A percentile compares a stretch with the other conserved stretches of the same genome.
These are phyloP conservation scores for Caloenas nicobarica DNA, from an alignment of 2,113 vertebrate genomes.

Conservation along the genomic window DNA sequence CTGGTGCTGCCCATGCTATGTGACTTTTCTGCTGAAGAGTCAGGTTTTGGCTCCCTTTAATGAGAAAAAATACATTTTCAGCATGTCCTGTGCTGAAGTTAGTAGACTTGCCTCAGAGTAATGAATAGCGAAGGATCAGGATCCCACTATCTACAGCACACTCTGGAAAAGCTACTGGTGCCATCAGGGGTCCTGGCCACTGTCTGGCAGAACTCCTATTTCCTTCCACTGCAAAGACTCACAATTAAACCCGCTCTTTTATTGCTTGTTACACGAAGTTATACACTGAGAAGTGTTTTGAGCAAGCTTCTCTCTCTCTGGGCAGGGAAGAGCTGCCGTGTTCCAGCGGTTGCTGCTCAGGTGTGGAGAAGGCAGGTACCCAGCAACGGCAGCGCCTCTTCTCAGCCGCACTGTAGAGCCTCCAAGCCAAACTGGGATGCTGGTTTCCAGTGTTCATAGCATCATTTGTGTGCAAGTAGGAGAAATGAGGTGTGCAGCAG, in stretches of 20 bases:
- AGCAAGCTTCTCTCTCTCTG: too few relatives aligned
- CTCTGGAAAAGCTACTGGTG: background rate
- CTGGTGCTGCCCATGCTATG: background rate
- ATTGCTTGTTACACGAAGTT: background rate
- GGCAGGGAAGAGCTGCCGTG: background rate
- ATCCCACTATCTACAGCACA: background rate
- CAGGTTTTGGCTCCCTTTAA: background rate
- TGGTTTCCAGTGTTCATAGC: background rate
- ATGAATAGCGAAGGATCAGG: background rate
- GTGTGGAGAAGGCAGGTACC: rapidly evolving
- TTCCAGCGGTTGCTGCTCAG: background rate
- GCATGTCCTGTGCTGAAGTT: background rate
- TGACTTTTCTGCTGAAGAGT: background rate
- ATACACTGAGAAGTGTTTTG: too few relatives aligned
- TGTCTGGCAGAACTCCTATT: background rate
- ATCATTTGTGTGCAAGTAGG: background rate
- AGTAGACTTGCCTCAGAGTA: background rate
- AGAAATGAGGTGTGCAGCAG: background rate
- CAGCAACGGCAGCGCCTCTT: background rate
- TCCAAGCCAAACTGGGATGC: background rate
- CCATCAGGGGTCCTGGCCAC: background rate
- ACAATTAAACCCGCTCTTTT: background rate
- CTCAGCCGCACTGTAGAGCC: background rate
- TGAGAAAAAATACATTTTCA: background rate
- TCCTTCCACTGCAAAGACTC: background rate